Evolutionary conservation across 2,888 invertebrate species (phyloP).

Genomic region (Portevinia maculata): DNA sequence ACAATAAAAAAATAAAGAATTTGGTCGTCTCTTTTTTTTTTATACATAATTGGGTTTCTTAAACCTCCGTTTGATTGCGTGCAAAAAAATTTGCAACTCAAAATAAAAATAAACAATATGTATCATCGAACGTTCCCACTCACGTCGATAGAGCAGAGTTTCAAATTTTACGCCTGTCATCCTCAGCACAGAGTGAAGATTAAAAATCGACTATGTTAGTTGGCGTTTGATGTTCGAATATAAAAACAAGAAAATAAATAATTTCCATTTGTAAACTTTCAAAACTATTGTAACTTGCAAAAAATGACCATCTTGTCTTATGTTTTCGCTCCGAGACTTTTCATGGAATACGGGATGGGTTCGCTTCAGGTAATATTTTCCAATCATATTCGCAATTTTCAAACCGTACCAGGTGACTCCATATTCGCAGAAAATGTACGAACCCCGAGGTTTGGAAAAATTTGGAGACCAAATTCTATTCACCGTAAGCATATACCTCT

Average conservation of each 20-base stretch:
- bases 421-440: slow-evolving; percentile 85
- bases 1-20: no score
- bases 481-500: slow-evolving; percentile 77
- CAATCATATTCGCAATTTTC: slow-evolving; percentile 22
- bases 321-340: slow-evolving; percentile 88
- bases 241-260: slow-evolving; percentile 42
- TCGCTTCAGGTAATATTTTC: slow-evolving; percentile 83
- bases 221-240: slow-evolving; percentile 13
- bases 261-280: slow-evolving; percentile 3
- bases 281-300: slow-evolving; percentile 54
- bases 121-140: no score
- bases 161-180: no score
- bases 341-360: slow-evolving; percentile 87
- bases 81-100: no score
- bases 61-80: no score
- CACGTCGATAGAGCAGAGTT: no score
- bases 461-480: slow-evolving; percentile 89
- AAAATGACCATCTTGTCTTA: slow-evolving; percentile 84
- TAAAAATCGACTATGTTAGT: slow-evolving; percentile 44
- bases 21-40: no score
- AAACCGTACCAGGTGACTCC: slow-evolving; percentile 72
- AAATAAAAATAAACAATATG: no score
- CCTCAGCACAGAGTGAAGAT: slow-evolving; percentile 3
- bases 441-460: slow-evolving; percentile 87
- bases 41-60: no score